These are phyloP conservation scores for Tachina fera DNA, from an alignment of 2,888 invertebrate genomes.

Conservation along the genomic window DNA sequence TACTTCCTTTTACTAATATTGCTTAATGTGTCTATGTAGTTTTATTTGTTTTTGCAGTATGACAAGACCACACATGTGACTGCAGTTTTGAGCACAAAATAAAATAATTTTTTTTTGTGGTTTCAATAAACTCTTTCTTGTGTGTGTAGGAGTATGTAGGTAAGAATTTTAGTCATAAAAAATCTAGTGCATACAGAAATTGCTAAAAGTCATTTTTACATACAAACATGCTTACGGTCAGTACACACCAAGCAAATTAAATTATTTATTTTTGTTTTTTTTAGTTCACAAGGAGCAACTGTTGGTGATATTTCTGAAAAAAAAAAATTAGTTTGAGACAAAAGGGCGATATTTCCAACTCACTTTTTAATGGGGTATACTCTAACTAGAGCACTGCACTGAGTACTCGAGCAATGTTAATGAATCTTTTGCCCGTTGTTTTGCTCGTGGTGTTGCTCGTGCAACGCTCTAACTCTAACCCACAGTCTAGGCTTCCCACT, in stretches of 20 bases:
- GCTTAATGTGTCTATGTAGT: slow-evolving; percentile 17
- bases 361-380: background rate
- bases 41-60: slow-evolving; percentile 41
- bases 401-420: too few species aligned
- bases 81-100: slow-evolving; percentile 33
- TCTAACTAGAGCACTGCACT: too few species aligned
- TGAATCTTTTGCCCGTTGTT: too few species aligned
- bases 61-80: slow-evolving; percentile 68
- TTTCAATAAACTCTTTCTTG: slow-evolving; percentile 53
- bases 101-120: slow-evolving; percentile 34
- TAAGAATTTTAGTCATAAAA: slow-evolving; percentile 9
- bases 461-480: too few species aligned
- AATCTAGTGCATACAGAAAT: background rate
- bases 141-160: slow-evolving; percentile 35
- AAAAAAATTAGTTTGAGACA: too few species aligned
- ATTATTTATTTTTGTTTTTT: too few species aligned
- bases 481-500: background rate
- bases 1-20: slow-evolving; percentile 49
- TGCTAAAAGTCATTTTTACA: slow-evolving; percentile 39
- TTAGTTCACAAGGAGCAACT: too few species aligned
- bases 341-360: too few species aligned
- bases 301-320: too few species aligned
- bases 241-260: background rate
- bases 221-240: background rate
- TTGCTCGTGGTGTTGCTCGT: too few species aligned